Percentiles rank a stretch among this genome's conserved stretches.
These are phyloP conservation scores for Planococcus citri DNA, from an alignment of 1,140 invertebrate species.

Conservation along the genomic window DNA sequence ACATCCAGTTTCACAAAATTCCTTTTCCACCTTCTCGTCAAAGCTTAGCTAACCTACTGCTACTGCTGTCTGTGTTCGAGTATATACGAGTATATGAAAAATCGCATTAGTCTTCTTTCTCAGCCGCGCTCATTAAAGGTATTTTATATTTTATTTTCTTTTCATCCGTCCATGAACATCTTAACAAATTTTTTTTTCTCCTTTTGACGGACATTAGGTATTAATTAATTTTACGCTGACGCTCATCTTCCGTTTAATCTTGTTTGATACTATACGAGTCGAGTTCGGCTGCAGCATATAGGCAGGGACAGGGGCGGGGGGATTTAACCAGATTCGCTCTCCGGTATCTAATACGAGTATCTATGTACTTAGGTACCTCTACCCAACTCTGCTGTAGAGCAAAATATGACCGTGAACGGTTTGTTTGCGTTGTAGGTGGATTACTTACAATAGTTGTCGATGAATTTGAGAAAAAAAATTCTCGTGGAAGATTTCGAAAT, in stretches of 20 bases:
- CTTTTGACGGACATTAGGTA: neutral
- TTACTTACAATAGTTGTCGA: too few relatives aligned
- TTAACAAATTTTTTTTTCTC: neutral
- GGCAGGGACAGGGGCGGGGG: too few relatives aligned
- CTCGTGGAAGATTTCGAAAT: too few relatives aligned
- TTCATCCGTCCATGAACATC: neutral
- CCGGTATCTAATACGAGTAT: too few relatives aligned
- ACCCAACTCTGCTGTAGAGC: too few relatives aligned
- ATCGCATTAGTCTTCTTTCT: neutral
- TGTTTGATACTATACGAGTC: neutral
- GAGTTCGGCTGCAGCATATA: neutral
- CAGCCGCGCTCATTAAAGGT: neutral
- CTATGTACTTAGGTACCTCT: too few relatives aligned
- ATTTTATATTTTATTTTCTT: neutral
- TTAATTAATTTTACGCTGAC: constrained; percentile 4
- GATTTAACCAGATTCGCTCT: too few relatives aligned
- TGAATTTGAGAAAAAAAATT: too few relatives aligned
- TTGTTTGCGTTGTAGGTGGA: neutral
- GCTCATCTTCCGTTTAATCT: neutral
- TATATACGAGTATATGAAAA: neutral
- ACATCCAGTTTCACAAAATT: neutral
- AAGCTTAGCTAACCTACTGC: too few relatives aligned
- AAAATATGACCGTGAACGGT: neutral
- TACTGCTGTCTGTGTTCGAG: too few relatives aligned
- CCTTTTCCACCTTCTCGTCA: too few relatives aligned